Evolutionary conservation across 2,888 invertebrate genomes (phyloP).

Genomic region (Phortica magna): DNA sequence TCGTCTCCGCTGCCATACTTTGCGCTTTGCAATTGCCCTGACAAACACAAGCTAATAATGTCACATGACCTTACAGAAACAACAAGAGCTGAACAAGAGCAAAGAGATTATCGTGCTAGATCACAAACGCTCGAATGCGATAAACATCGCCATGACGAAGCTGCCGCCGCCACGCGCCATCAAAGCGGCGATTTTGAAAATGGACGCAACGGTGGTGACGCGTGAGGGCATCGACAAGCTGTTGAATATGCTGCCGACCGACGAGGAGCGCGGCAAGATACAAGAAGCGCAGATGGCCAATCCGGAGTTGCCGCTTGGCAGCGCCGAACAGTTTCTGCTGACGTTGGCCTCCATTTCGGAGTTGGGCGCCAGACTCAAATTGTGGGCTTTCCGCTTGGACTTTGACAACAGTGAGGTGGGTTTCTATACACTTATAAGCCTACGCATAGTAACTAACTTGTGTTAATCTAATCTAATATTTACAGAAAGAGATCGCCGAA

Average conservation of each 20-base stretch:
- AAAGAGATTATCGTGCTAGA: slow-evolving; percentile 96
- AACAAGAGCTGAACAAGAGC: slow-evolving; percentile 90
- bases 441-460: background rate
- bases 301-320: slow-evolving; percentile 82
- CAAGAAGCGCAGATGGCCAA: slow-evolving; percentile 88
- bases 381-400: slow-evolving; percentile 99
- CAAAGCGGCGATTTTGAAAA: slow-evolving; percentile 99
- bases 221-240: slow-evolving; percentile 99
- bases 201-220: slow-evolving; percentile 99
- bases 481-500: slow-evolving; percentile 95
- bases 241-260: slow-evolving; percentile 97
- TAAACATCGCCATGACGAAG: slow-evolving; percentile 99
- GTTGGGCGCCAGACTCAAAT: slow-evolving; percentile 92
- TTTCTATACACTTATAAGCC: slow-evolving; percentile 3
- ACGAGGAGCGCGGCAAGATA: slow-evolving; percentile 97
- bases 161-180: slow-evolving; percentile 98
- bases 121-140: slow-evolving; percentile 98
- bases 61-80: slow-evolving; percentile 81
- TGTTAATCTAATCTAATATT: slow-evolving; percentile 8
- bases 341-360: slow-evolving; percentile 97
- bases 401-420: slow-evolving; percentile 96
- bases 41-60: background rate
- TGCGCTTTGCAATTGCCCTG: background rate
- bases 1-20: too few relatives aligned
- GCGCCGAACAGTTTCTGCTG: slow-evolving; percentile 98